Conservation (phyloP, 2,888 invertebrate species). For the Cheilosia urbana region DNA sequence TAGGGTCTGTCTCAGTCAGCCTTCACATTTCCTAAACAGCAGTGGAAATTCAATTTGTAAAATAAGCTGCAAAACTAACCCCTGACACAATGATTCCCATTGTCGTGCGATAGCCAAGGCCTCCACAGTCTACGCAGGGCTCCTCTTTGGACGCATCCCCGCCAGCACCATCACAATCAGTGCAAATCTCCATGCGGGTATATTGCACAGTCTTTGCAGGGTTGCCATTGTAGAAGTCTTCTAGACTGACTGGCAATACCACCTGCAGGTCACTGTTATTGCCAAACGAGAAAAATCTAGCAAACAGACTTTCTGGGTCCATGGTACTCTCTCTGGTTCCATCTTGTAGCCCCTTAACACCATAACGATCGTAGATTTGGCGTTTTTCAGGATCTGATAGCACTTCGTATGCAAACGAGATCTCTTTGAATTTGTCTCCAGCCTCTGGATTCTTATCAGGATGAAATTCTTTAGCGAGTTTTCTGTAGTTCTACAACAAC, state of each 20-base stretch:
- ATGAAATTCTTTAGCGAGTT: conserved; percentile 96
- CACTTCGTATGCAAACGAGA: conserved; percentile 97
- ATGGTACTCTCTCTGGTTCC: conserved; percentile 85
- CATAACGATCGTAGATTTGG: conserved; percentile 93
- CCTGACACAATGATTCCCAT: conserved; percentile 83
- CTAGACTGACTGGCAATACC: conserved; percentile 92
- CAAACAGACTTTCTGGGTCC: conserved; percentile 88
- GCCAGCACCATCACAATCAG: conserved; percentile 81
- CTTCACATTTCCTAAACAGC: neutral
- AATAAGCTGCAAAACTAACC: conserved; percentile 85
- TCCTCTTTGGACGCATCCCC: conserved; percentile 79
- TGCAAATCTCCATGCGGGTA: conserved; percentile 80
- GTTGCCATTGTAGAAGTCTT: conserved; percentile 96
- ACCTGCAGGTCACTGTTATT: conserved; percentile 88
- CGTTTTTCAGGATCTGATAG: conserved; percentile 95
- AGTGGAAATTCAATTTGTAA: neutral
- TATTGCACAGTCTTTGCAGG: conserved; percentile 85
- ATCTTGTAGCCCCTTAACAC: conserved; percentile 94
- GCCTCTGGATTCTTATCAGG: conserved; percentile 96
- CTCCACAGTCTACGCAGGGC: conserved; percentile 79
- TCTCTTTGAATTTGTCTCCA: conserved; percentile 97
- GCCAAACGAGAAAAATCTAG: conserved; percentile 88
- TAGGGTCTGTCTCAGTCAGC: neutral
- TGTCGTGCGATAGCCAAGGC: conserved; percentile 81
- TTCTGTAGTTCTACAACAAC: conserved; percentile 91